Conservation (phyloP, 2,888 invertebrate species). For the Dicyrtomina minuta region DNA sequence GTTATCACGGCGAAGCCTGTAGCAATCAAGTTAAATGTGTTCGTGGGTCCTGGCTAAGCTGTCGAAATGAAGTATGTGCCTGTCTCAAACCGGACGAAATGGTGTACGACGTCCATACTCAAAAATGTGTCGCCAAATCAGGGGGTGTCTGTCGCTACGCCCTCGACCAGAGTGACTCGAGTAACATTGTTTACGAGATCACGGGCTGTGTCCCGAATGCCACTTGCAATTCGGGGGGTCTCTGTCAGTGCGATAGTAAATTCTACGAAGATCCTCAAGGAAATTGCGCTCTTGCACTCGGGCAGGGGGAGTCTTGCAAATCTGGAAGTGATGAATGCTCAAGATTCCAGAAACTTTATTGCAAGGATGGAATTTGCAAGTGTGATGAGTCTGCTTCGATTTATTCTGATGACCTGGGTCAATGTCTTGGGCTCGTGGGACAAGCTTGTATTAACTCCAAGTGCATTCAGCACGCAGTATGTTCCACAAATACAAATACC, state of each 20-base stretch:
- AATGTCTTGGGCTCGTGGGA: not conserved
- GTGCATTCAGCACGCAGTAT: conserved; percentile 1
- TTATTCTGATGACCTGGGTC: not conserved
- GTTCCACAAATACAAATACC: not conserved
- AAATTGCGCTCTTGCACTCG: not conserved
- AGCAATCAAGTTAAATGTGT: too few relatives aligned
- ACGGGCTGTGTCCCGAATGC: conserved; percentile 12
- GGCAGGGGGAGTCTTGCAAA: not conserved
- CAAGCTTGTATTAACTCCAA: not conserved
- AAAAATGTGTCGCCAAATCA: too few relatives aligned
- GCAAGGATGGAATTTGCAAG: not conserved
- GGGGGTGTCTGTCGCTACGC: too few relatives aligned
- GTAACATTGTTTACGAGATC: not conserved
- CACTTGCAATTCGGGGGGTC: not conserved
- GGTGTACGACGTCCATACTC: too few relatives aligned
- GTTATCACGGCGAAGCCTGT: too few relatives aligned
- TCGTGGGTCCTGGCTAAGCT: too few relatives aligned
- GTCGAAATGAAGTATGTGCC: too few relatives aligned
- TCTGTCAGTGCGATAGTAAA: not conserved
- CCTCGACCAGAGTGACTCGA: not conserved
- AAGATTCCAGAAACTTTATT: not conserved
- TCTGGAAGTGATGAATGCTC: not conserved
- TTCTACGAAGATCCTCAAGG: conserved; percentile 5
- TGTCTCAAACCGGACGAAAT: too few relatives aligned
- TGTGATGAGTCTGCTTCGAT: not conserved